Evolutionary conservation across 2,888 invertebrate species (phyloP), one percentile per base, ranked within the genome.

Genomic region (Catocala nupta): DNA sequence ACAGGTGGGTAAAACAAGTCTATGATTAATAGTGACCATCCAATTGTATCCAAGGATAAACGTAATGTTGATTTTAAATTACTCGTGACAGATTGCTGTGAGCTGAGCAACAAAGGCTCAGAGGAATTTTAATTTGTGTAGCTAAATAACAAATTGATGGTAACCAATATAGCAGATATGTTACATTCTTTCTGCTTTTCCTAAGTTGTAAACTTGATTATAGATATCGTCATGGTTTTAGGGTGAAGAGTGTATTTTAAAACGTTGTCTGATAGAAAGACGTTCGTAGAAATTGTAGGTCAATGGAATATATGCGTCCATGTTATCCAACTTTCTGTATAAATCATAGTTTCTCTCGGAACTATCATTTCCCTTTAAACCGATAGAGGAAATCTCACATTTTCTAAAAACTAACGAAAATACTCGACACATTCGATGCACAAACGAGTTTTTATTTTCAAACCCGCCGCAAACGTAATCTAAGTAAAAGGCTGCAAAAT

Each of bases 401-500:
- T 72, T 75, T 72, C 67, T 65, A 55, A 62, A 68, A 70, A 63
- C 53, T 68, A 79, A 73, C 67, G 56, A 71, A 73, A 71, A 78
- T 68, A 62, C 36, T 39, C 36, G 36, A 77, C 70, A 78, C 75
- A 78, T 82, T 68, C 73, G 78, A 86, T 84, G 84, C 81, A 78
- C 78, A 87, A 90, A 90, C 86, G 61, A 82, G 85, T 89, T 77
- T 68, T 70, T 82, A 83, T 89, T 88, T 80, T 84, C 81, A 81
- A 85, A 83, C 81, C 80, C 83, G 87, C 84, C 83, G 81, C 86
- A 85, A 88, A 85, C 83, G 87, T 87, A 86, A 91, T 89, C 91
- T 92, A 91, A 92, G 93, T 93, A 93, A 94, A 92, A 93, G 92
- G 88, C 91, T 91, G 91, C 93, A 90, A 92, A 94, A 94, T 94